These are phyloP conservation scores for Toxostoma redivivum DNA, from an alignment of 2,113 vertebrate species.

Conservation along the genomic window DNA sequence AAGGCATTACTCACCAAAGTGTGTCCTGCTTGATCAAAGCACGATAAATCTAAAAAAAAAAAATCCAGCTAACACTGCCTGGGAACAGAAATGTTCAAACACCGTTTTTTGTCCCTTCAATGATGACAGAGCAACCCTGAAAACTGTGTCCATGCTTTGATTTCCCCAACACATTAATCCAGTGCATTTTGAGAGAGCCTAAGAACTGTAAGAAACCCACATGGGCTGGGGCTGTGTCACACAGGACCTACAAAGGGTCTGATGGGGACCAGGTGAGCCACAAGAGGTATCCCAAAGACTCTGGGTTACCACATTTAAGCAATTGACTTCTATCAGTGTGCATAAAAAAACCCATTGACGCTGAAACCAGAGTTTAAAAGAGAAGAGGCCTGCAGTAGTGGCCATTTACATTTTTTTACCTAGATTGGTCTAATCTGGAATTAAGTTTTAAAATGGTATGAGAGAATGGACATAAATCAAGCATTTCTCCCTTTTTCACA, in stretches of 20 bases:
- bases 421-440: background rate
- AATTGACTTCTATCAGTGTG: background rate
- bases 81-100: background rate
- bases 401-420: background rate
- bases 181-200: background rate
- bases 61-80: background rate
- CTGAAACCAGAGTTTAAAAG: background rate
- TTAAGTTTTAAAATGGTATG: background rate
- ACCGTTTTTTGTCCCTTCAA: background rate
- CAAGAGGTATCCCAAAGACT: background rate
- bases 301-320: background rate
- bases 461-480: background rate
- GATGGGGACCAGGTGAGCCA: background rate
- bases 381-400: background rate
- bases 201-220: background rate
- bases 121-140: background rate
- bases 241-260: background rate
- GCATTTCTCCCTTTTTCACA: background rate
- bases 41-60: background rate
- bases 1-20: background rate
- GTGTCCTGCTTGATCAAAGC: background rate
- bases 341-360: background rate
- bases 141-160: background rate
- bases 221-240: background rate
- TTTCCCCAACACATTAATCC: background rate